Percentiles rank a stretch among this genome's conserved stretches.
These are phyloP conservation scores for Pyxicephalus adspersus DNA, from an alignment of 2,113 vertebrate genomes.

Conservation along the genomic window DNA sequence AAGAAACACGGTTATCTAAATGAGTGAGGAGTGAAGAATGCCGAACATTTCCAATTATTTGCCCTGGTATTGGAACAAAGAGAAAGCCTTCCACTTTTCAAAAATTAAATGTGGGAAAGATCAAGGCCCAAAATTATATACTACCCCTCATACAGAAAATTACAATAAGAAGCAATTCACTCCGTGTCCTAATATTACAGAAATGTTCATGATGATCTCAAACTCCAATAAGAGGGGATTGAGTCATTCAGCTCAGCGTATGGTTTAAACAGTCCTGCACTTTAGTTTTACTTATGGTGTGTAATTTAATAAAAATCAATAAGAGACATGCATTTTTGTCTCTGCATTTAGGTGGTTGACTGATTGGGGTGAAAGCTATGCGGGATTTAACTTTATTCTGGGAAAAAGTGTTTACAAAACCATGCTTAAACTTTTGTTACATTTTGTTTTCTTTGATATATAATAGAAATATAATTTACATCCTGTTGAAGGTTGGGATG, in stretches of 20 bases:
- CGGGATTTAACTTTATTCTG: conserved; percentile 14
- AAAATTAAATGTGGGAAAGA: background rate
- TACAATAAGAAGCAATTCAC: background rate
- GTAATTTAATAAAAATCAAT: conserved; percentile 6
- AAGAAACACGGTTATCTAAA: background rate
- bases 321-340: background rate
- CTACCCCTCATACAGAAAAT: background rate
- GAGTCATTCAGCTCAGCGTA: background rate
- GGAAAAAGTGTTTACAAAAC: conserved; percentile 16
- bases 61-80: background rate
- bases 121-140: background rate
- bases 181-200: background rate
- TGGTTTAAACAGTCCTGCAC: background rate
- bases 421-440: conserved; percentile 24
- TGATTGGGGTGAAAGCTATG: conserved; percentile 25
- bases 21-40: background rate
- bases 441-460: background rate
- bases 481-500: no score
- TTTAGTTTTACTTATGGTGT: conserved; percentile 18
- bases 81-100: background rate
- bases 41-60: background rate
- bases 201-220: background rate
- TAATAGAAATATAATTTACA: background rate
- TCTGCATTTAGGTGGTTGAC: conserved; percentile 19
- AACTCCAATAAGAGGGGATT: background rate